Evolutionary conservation across 2,888 invertebrate genomes (phyloP).

Genomic region (Agrilus cyanescens): DNA sequence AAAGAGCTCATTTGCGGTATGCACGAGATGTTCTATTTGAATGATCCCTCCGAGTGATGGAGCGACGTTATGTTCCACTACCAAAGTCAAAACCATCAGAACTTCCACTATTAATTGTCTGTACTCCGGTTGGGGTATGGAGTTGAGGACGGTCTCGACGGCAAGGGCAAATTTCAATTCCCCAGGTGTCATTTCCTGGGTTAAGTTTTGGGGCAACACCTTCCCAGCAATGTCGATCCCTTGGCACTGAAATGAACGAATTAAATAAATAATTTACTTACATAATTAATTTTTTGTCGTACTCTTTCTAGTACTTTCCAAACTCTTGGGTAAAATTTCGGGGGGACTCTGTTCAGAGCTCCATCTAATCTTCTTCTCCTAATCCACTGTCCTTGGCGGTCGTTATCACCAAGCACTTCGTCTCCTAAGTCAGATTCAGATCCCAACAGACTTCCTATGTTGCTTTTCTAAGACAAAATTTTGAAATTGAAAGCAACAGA

Average conservation of each 20-base stretch:
- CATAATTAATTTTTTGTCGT: constrained; percentile 18
- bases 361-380: constrained; percentile 89
- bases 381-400: constrained; percentile 95
- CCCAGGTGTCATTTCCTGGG: constrained; percentile 98
- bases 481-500: neutral
- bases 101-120: constrained; percentile 94
- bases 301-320: constrained; percentile 86
- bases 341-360: constrained; percentile 90
- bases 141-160: constrained; percentile 92
- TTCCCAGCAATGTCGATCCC: constrained; percentile 88
- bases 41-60: constrained; percentile 66
- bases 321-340: constrained; percentile 90
- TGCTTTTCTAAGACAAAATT: constrained; percentile 35
- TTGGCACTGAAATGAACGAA: constrained; percentile 62
- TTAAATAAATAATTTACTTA: constrained; percentile 17
- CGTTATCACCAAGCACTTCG: constrained; percentile 50
- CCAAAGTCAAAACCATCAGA: constrained; percentile 87
- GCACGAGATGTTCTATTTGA: constrained; percentile 84
- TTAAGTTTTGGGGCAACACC: constrained; percentile 79
- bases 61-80: constrained; percentile 76
- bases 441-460: constrained; percentile 28
- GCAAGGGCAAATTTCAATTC: constrained; percentile 96
- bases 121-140: constrained; percentile 97
- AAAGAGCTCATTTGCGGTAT: constrained; percentile 89
- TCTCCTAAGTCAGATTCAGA: constrained; percentile 34